Percentiles rank a stretch among this genome's conserved stretches.
These are phyloP conservation scores for Formicarius rufipectus DNA, from an alignment of 2,113 vertebrate genomes.

Conservation along the genomic window DNA sequence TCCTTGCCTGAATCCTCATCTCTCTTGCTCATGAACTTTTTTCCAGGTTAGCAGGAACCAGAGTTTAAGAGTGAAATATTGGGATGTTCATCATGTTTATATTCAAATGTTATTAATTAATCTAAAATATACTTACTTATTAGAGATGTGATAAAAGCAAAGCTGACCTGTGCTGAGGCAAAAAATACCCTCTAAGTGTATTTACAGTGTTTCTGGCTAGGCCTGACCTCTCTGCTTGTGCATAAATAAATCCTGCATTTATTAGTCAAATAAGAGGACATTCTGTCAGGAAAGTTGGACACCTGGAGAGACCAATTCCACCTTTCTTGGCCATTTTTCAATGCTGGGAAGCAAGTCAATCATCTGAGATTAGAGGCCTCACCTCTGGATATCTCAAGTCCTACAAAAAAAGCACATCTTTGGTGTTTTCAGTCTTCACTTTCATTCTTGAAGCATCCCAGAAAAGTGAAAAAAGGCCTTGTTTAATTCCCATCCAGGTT, in stretches of 20 bases:
- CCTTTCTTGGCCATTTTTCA: not conserved
- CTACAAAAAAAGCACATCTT: not conserved
- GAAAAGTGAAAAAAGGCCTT: not conserved
- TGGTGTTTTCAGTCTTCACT: not conserved
- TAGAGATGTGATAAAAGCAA: not conserved
- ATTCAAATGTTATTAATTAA: not conserved
- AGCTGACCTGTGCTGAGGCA: not conserved
- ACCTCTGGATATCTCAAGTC: not conserved
- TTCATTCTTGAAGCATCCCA: not conserved
- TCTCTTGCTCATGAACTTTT: not conserved
- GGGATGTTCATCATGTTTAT: not conserved
- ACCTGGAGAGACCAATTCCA: not conserved
- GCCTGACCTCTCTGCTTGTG: not conserved
- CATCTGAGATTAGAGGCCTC: too few species aligned
- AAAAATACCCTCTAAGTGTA: not conserved
- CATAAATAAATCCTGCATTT: not conserved
- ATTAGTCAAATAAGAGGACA: not conserved
- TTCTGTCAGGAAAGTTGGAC: not conserved
- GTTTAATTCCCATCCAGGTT: accelerated
- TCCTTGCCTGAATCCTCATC: not conserved
- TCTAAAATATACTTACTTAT: not conserved
- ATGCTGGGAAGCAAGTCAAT: not conserved
- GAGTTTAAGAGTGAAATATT: not conserved
- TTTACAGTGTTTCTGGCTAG: not conserved
- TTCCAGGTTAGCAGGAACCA: not conserved